Base-by-base conservation (phyloP, 2,888 invertebrate genomes). In the Parnassius apollo region DNA sequence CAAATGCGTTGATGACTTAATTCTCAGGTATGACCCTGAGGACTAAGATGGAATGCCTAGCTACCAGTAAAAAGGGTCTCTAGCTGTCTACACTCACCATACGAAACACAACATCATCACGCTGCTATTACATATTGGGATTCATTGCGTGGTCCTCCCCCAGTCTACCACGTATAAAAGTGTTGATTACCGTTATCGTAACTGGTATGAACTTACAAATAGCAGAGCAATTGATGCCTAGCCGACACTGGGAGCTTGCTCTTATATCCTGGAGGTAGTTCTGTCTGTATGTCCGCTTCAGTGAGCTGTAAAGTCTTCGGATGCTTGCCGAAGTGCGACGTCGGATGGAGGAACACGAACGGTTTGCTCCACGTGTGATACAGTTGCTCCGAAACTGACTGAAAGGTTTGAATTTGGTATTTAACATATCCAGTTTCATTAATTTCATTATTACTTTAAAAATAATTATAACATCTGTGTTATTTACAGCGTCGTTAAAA, bases 321-420 rank as follows among this genome's bases (percentile, higher is more conserved):
- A 74, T 97, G 94, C 72, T 94, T 95, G 10, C 97, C 95, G 84
- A 98, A 98, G 80, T 95, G 96, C 55, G 98, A 95, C 72, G 96
- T 96, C 0, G 99, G 99, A 78, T 99, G 98, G 0, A 99, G 92
- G 57, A 96, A 96, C 7, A 98, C 94, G 80, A 96, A 99, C 0
- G 97, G 96, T 80, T 98, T 99, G 10, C 94, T 94, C 86, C 94
- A 94, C 0, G 97, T 97, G 76, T 98, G 97, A 81, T 95, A 98
- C 44, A 98, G 88, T 75, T 96, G 96, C 69, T 97, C 97, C 22
- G 93, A 93, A 25, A 94, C 93, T 0, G 95, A 94, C 95, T 96
- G 84, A 87, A 48, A 44, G 18, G 11, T 18, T 25, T 45, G 3
- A 35, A 7, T 44, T 42, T 1, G 10, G 4, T 18, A 4, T 13